Evolutionary conservation across 2,797 vertebrate genomes (phyloP).

Genomic region (Cynodonichthys magdalenae): DNA sequence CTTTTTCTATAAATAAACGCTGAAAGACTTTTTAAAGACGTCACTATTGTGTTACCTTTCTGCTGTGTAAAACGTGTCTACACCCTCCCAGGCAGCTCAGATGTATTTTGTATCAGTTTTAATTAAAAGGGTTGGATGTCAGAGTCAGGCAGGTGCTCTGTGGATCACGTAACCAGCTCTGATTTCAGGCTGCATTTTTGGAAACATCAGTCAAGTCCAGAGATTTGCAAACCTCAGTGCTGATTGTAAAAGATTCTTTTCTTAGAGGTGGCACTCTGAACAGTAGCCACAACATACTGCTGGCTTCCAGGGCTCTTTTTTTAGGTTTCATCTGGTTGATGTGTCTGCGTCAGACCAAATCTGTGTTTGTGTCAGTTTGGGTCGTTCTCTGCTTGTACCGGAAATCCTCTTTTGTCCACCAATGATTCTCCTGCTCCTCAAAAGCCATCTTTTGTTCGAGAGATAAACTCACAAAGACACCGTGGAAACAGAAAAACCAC

Average conservation of each 20-base stretch:
- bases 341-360: slow-evolving; percentile 33
- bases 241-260: not conserved
- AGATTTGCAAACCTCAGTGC: slow-evolving; percentile 52
- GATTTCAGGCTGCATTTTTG: slow-evolving; percentile 61
- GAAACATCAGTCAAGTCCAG: slow-evolving; percentile 44
- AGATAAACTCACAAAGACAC: slow-evolving; percentile 35
- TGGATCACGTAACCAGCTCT: slow-evolving; percentile 62
- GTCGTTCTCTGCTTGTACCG: slow-evolving; percentile 36
- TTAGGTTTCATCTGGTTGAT: slow-evolving; percentile 1
- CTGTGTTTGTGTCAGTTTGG: slow-evolving; percentile 29
- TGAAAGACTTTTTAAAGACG: slow-evolving; percentile 4
- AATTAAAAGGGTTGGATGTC: slow-evolving; percentile 74
- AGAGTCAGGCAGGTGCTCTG: slow-evolving; percentile 30
- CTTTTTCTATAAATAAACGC: slow-evolving; percentile 26
- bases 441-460: slow-evolving; percentile 27
- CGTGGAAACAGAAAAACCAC: slow-evolving; percentile 18
- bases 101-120: slow-evolving; percentile 69
- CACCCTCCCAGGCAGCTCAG: slow-evolving; percentile 21
- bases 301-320: not conserved
- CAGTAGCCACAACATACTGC: not conserved
- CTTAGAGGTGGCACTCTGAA: not conserved
- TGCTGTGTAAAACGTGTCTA: not conserved
- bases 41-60: slow-evolving; percentile 1
- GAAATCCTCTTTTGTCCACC: slow-evolving; percentile 31
- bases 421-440: slow-evolving; percentile 27